A percentile compares a stretch with the other conserved stretches of the same genome.
Conservation (phyloP, 2,888 invertebrate genomes). For the Adelognathus sp. region DNA sequence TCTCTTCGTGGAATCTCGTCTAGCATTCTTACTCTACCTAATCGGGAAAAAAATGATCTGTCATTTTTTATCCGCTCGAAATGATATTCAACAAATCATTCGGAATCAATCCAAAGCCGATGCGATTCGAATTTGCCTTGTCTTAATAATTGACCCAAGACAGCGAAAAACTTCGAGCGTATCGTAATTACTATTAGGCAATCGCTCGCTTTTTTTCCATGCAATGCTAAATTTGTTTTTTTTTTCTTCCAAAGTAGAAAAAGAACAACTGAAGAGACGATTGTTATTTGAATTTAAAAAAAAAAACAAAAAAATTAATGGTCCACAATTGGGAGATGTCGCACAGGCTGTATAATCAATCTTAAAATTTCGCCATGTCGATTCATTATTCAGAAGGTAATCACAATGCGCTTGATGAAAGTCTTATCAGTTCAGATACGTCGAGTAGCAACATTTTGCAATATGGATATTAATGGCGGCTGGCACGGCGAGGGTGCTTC, state of each 20-base stretch:
- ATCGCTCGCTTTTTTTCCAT: too few relatives aligned
- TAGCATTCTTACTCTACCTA: background rate
- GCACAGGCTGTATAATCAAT: conserved; percentile 50
- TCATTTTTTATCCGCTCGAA: background rate
- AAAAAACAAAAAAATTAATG: conserved; percentile 57
- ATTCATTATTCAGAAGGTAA: conserved; percentile 63
- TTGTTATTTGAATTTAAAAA: background rate
- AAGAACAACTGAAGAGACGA: too few relatives aligned
- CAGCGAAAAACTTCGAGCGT: conserved; percentile 26
- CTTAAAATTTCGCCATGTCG: conserved; percentile 37
- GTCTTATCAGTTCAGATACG: conserved; percentile 65
- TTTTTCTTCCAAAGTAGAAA: background rate
- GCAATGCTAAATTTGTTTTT: background rate
- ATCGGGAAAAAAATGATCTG: background rate
- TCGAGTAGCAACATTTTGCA: conserved; percentile 64
- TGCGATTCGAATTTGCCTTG: conserved; percentile 5
- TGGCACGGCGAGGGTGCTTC: conserved; percentile 28
- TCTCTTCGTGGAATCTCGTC: background rate
- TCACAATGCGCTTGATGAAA: conserved; percentile 75
- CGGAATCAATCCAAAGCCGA: background rate
- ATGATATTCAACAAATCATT: background rate
- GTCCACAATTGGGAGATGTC: conserved; percentile 67
- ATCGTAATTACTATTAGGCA: conserved; percentile 38
- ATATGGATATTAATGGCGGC: conserved; percentile 31
- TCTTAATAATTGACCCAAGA: conserved; percentile 40